Evolutionary conservation across 1,140 invertebrate species (phyloP).

Genomic region (Oscheius sp.): DNA sequence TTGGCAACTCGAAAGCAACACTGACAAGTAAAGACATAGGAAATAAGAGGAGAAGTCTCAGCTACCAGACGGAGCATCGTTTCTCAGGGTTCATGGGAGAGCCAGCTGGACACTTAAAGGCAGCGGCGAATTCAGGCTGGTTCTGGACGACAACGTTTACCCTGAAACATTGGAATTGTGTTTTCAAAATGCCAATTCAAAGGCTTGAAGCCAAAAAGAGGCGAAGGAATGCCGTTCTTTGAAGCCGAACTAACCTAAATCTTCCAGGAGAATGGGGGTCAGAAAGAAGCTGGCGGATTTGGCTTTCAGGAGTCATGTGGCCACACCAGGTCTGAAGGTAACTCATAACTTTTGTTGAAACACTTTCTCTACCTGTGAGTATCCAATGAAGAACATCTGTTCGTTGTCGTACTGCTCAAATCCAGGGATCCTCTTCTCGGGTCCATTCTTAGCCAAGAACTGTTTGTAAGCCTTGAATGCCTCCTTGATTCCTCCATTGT

Average conservation of each 20-base stretch:
- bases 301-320: conserved; percentile 33
- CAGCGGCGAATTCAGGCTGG: conserved; percentile 76
- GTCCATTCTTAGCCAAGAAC: conserved; percentile 55
- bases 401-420: conserved; percentile 55
- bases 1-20: no score
- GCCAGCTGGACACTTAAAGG: conserved; percentile 75
- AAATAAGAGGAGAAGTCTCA: no score
- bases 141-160: conserved; percentile 79
- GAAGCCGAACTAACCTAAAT: neutral
- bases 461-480: conserved; percentile 61
- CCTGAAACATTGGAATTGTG: conserved; percentile 64
- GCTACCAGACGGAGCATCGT: conserved; percentile 85
- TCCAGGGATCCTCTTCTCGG: conserved; percentile 57
- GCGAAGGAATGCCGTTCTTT: neutral
- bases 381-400: conserved; percentile 62
- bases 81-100: conserved; percentile 79
- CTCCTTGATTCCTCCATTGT: conserved; percentile 65
- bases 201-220: no score
- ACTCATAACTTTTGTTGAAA: neutral
- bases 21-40: no score
- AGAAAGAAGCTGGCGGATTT: conserved; percentile 69
- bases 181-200: no score
- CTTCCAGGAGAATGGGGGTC: conserved; percentile 73
- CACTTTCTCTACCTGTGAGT: conserved; percentile 61
- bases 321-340: conserved; percentile 45